Percentiles rank a stretch among this genome's conserved stretches.
These are phyloP conservation scores for Nothocercus julius DNA, from an alignment of 2,113 vertebrate species.

Conservation along the genomic window DNA sequence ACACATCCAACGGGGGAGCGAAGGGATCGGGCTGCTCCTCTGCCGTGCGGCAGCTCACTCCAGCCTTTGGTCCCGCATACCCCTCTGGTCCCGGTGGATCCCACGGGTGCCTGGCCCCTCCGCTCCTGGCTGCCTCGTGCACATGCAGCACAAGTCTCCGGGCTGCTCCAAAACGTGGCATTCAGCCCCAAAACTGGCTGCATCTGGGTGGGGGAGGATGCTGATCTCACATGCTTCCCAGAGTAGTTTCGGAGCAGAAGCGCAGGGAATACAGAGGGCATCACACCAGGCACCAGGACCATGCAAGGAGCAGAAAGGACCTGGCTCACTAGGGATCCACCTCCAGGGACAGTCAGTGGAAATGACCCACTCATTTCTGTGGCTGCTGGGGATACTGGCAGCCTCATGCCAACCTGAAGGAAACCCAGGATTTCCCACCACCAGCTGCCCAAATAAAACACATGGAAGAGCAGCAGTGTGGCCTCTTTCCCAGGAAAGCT, in stretches of 20 bases:
- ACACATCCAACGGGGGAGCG: constrained; percentile 5
- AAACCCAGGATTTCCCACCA: background rate
- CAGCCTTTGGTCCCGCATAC: too few relatives aligned
- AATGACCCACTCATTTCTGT: background rate
- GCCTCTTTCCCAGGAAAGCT: background rate
- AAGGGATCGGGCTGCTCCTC: constrained; percentile 61
- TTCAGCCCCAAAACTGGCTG: background rate
- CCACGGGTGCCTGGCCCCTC: too few relatives aligned
- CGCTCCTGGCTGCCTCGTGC: too few relatives aligned
- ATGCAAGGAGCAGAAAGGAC: too few relatives aligned
- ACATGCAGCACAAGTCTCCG: too few relatives aligned
- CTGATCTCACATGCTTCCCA: rapidly evolving
- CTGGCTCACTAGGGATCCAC: background rate
- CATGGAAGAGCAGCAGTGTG: rapidly evolving
- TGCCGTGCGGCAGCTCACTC: background rate
- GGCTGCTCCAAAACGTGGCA: background rate
- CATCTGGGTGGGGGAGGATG: background rate
- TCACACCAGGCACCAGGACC: background rate
- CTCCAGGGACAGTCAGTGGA: background rate
- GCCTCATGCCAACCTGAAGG: background rate
- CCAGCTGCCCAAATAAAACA: rapidly evolving
- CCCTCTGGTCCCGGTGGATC: too few relatives aligned
- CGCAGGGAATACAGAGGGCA: rapidly evolving
- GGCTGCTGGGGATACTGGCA: too few relatives aligned
- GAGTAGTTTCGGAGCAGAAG: background rate